Evolutionary conservation across 2,888 invertebrate genomes (phyloP).

Genomic region (Carabus problematicus): DNA sequence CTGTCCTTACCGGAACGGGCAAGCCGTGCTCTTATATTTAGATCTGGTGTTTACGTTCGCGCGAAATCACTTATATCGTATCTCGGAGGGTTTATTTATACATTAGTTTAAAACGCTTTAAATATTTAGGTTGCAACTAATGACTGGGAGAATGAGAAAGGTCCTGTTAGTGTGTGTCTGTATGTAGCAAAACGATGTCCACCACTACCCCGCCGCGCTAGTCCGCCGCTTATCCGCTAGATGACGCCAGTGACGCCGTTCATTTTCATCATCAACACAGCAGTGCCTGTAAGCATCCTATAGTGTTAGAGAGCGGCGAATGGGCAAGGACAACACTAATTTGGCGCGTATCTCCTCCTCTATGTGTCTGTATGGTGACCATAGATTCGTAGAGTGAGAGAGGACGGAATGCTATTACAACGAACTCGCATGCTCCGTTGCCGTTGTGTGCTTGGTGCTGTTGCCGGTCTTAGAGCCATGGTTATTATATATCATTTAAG

Average conservation of each 20-base stretch:
- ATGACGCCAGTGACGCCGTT: slow-evolving; percentile 11
- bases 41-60: slow-evolving; percentile 30
- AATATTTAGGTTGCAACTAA: slow-evolving; percentile 40
- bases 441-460: no score
- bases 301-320: neutral
- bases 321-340: neutral
- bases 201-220: neutral
- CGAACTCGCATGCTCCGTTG: neutral
- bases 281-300: slow-evolving; percentile 13
- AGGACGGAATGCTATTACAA: neutral
- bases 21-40: slow-evolving; percentile 6
- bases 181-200: neutral
- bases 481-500: slow-evolving; percentile 44
- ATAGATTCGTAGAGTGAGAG: no score
- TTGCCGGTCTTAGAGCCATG: slow-evolving; percentile 15
- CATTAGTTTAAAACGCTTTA: slow-evolving; percentile 40
- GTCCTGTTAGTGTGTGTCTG: slow-evolving; percentile 18
- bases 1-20: neutral
- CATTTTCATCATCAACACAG: slow-evolving; percentile 26
- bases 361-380: neutral
- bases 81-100: slow-evolving; percentile 39
- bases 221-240: slow-evolving; percentile 21
- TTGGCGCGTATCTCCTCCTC: neutral
- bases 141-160: slow-evolving; percentile 26
- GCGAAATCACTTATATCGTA: slow-evolving; percentile 41